Percentiles rank a stretch among this genome's conserved stretches.
These are phyloP conservation scores for Pungitius pungitius DNA, from an alignment of 2,113 vertebrate genomes.

Conservation along the genomic window DNA sequence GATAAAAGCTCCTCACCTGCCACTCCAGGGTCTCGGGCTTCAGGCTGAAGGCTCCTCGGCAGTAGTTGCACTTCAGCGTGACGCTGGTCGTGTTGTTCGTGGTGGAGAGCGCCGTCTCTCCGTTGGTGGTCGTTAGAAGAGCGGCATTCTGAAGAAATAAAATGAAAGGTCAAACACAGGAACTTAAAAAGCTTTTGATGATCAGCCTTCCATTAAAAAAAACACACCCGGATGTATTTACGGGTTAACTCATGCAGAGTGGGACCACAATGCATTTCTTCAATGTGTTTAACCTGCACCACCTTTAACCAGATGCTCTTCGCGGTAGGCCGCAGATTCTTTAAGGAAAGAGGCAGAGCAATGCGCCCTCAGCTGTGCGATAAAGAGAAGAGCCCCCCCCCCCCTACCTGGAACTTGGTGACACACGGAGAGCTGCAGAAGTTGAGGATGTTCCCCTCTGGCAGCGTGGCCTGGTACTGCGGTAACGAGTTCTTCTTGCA, in stretches of 20 bases:
- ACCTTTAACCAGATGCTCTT: too few species aligned
- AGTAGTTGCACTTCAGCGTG: constrained; percentile 97
- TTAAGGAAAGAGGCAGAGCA: too few species aligned
- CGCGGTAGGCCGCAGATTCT: too few species aligned
- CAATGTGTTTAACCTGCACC: too few species aligned
- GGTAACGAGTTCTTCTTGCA: constrained; percentile 97
- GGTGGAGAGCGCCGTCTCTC: constrained; percentile 83
- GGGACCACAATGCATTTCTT: too few species aligned
- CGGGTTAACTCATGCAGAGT: too few species aligned
- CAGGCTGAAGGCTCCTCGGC: constrained; percentile 91
- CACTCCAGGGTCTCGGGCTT: constrained; percentile 96
- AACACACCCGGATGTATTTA: background rate
- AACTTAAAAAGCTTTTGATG: background rate
- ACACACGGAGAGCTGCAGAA: constrained; percentile 99
- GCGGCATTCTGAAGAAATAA: constrained; percentile 83
- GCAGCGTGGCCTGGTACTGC: constrained; percentile 96
- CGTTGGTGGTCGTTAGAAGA: constrained; percentile 89
- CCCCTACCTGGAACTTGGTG: constrained; percentile 96
- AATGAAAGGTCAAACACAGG: too few species aligned
- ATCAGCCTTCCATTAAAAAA: background rate
- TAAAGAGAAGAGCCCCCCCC: constrained; percentile 66
- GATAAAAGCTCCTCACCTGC: constrained; percentile 84
- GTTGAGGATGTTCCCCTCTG: constrained; percentile 94
- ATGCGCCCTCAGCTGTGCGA: background rate
- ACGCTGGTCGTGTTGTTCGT: constrained; percentile 78